phyloP scores from a whole-genome alignment of 2,113 vertebrate genomes.

The Trematocara marginatum region DNA sequence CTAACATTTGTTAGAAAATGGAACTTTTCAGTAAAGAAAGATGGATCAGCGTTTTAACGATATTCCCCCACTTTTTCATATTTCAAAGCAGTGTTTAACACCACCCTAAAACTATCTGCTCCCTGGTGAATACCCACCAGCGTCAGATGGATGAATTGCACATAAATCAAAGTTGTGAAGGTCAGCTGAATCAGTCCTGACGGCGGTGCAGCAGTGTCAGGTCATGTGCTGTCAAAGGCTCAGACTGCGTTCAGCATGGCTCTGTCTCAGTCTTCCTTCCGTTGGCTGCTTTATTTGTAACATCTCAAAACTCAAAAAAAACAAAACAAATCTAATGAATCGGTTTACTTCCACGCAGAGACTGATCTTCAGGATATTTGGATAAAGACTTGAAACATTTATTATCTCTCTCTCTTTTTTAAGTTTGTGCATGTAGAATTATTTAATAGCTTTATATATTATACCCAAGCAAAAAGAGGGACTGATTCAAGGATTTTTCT shows the following conservation, averaged over 20 bases:
- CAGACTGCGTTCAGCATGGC: not conserved
- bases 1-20: not conserved
- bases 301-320: not conserved
- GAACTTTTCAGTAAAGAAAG: not conserved
- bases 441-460: not conserved
- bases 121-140: not conserved
- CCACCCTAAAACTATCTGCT: not conserved
- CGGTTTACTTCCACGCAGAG: accelerated
- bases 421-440: not conserved
- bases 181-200: not conserved
- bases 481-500: not conserved
- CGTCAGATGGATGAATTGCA: not conserved
- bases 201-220: not conserved
- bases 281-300: not conserved
- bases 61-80: not conserved
- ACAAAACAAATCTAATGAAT: accelerated
- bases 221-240: not conserved
- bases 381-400: not conserved
- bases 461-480: not conserved
- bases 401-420: not conserved
- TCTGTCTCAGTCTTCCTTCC: not conserved
- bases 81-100: not conserved
- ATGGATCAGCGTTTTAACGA: not conserved
- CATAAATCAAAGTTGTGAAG: not conserved
- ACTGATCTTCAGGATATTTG: not conserved